Evolutionary conservation across 2,113 vertebrate genomes (phyloP).

Genomic region (Butastur rufipennis): DNA sequence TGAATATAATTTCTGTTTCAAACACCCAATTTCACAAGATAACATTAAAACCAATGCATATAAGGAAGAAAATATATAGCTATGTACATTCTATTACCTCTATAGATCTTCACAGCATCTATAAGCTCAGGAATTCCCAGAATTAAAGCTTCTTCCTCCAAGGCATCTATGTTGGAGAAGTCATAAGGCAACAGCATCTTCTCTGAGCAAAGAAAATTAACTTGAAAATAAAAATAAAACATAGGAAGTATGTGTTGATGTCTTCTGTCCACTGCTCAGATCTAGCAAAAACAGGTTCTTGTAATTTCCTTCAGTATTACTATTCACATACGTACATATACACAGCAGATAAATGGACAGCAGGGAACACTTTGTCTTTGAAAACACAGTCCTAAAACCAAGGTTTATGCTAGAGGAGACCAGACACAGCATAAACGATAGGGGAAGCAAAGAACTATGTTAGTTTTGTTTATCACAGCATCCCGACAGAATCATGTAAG

Average conservation of each 20-base stretch:
- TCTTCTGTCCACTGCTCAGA: neutral
- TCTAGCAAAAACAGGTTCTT: neutral
- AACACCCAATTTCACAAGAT: neutral
- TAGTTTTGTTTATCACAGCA: neutral
- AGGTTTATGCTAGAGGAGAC: neutral
- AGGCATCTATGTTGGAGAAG: slow-evolving; percentile 65
- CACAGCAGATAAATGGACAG: neutral
- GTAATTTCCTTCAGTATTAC: too few relatives aligned
- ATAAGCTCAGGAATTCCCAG: slow-evolving; percentile 69
- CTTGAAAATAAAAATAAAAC: slow-evolving; percentile 51
- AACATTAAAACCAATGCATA: neutral
- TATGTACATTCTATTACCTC: slow-evolving; percentile 21
- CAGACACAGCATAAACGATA: neutral
- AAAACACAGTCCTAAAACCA: neutral
- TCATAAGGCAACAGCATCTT: slow-evolving; percentile 72
- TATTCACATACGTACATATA: neutral
- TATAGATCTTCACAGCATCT: slow-evolving; percentile 47
- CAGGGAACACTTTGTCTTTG: neutral
- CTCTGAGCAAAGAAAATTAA: slow-evolving; percentile 72
- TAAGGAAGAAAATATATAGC: neutral
- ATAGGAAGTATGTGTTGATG: neutral
- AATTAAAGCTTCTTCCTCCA: slow-evolving; percentile 65
- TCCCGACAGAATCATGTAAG: too few relatives aligned
- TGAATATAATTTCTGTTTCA: neutral
- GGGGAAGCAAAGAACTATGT: neutral